A percentile compares a stretch with the other conserved stretches of the same genome.
Evolutionary conservation across 1,140 invertebrate genomes (phyloP).

Genomic region (Marisa cornuarietis): DNA sequence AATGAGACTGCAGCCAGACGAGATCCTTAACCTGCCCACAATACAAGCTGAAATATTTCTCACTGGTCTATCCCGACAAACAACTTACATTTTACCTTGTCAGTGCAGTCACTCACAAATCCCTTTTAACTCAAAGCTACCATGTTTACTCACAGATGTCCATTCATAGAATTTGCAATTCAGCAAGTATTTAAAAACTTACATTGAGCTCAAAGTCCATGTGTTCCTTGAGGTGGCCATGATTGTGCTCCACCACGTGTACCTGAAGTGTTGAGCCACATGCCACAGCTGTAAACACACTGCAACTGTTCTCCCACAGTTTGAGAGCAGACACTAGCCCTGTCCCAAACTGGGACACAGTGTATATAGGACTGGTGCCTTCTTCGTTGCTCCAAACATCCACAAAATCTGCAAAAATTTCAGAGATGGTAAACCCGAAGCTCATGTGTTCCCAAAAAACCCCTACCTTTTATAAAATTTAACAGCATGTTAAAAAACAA

Average conservation of each 20-base stretch:
- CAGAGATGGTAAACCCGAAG: no score
- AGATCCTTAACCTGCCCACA: constrained; percentile 27
- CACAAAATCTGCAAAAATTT: constrained; percentile 47
- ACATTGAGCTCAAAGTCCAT: constrained; percentile 22
- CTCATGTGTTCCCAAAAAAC: no score
- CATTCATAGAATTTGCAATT: no score
- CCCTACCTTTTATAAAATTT: no score
- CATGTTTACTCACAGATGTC: no score
- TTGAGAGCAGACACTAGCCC: background rate
- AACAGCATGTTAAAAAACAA: no score
- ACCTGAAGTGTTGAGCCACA: constrained; percentile 6
- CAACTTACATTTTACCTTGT: no score
- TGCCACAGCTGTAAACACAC: background rate
- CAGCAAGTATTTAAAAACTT: background rate
- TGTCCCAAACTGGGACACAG: constrained; percentile 13
- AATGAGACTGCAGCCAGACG: constrained; percentile 20
- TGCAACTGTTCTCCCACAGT: constrained; percentile 10
- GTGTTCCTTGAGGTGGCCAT: constrained; percentile 13
- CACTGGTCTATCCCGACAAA: no score
- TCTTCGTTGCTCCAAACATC: constrained; percentile 54
- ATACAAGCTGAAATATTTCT: background rate
- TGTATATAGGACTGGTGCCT: constrained; percentile 38
- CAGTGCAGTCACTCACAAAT: no score
- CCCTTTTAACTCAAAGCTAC: no score
- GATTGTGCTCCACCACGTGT: background rate